These are phyloP conservation scores for Terrapene triunguis DNA, from an alignment of 2,113 vertebrate genomes.

Conservation along the genomic window DNA sequence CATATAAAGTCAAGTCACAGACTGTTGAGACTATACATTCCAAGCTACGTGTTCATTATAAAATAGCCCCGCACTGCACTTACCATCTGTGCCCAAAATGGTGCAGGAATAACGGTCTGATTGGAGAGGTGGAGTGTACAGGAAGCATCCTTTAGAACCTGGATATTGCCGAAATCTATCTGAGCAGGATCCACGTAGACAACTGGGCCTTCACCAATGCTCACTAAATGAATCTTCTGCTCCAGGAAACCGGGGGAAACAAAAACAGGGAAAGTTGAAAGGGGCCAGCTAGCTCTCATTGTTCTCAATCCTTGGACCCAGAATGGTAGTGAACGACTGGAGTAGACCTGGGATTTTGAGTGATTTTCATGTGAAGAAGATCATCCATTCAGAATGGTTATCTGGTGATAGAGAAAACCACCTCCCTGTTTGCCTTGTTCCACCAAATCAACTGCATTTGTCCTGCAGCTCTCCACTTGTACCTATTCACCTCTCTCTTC, in stretches of 20 bases:
- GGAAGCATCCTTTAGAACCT: constrained; percentile 79
- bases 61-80: constrained; percentile 40
- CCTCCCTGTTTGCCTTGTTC: neutral
- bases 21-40: neutral
- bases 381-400: neutral
- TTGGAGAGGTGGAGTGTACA: constrained; percentile 83
- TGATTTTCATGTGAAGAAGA: neutral
- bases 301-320: neutral
- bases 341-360: neutral
- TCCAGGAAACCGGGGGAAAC: neutral
- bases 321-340: neutral
- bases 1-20: neutral
- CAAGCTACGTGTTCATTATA: neutral
- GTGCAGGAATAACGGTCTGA: constrained; percentile 80
- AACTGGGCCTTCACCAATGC: constrained; percentile 83
- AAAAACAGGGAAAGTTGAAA: neutral
- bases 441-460: neutral
- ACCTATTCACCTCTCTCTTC: neutral
- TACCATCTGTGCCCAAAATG: constrained; percentile 83
- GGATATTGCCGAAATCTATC: constrained; percentile 86
- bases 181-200: constrained; percentile 74
- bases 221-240: constrained; percentile 80
- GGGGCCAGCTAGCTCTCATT: neutral
- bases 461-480: neutral
- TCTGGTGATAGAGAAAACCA: neutral